Percentiles rank a stretch among this genome's conserved stretches.
Evolutionary conservation across 2,113 vertebrate species (phyloP).

Genomic region (Paedocypris sp.): DNA sequence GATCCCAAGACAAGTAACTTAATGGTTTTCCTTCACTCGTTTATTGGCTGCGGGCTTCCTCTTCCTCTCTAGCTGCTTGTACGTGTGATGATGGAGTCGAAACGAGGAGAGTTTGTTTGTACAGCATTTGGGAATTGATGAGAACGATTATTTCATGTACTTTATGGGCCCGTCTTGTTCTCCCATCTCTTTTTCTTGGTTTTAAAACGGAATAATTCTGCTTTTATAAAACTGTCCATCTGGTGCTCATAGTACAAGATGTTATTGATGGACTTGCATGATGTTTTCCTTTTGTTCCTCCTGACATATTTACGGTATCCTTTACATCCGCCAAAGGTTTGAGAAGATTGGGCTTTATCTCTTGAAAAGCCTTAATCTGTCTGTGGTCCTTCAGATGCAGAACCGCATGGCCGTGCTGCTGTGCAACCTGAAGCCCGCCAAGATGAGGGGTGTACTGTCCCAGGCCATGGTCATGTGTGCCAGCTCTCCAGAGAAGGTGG

Average conservation of each 20-base stretch:
- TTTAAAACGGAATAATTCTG: neutral
- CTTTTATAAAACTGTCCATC: neutral
- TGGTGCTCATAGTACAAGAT: neutral
- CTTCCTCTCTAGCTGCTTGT: neutral
- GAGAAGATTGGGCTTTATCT: neutral
- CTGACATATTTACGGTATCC: neutral
- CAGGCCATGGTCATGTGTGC: slow-evolving; percentile 93
- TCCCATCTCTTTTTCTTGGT: neutral
- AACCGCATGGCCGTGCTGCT: slow-evolving; percentile 84
- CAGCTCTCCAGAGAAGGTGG: slow-evolving; percentile 79
- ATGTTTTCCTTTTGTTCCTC: neutral
- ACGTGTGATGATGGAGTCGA: neutral
- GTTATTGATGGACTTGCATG: neutral
- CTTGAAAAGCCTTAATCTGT: neutral
- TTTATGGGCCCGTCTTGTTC: neutral
- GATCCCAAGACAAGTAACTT: too few relatives aligned
- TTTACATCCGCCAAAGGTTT: too few relatives aligned
- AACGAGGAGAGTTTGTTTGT: neutral
- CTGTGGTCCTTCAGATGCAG: slow-evolving; percentile 71
- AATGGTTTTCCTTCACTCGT: slow-evolving; percentile 13
- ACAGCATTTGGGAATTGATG: neutral
- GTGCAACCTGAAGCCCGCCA: slow-evolving; percentile 86
- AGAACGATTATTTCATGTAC: slow-evolving; percentile 1
- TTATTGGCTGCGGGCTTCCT: neutral
- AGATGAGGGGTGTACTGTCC: slow-evolving; percentile 81